Conservation (phyloP, 2,888 invertebrate species). For the Stenodera caucasica region DNA sequence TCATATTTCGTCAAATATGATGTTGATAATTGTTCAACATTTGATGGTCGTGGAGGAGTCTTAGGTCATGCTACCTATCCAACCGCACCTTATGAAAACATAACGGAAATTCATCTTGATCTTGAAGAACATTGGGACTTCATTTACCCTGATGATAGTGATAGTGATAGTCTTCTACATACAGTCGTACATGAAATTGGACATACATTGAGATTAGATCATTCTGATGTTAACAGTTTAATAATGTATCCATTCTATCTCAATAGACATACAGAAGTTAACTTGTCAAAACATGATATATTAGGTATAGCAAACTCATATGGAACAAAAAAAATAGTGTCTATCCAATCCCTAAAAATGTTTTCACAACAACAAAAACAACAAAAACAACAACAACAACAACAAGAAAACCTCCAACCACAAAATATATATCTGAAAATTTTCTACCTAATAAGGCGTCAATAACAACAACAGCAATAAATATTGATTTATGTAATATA, state of each 20-base stretch:
- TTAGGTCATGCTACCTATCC: too few relatives aligned
- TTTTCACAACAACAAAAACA: too few relatives aligned
- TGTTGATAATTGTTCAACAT: neutral
- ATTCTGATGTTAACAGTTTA: neutral
- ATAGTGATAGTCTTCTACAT: too few relatives aligned
- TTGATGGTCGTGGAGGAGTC: neutral
- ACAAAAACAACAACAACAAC: too few relatives aligned
- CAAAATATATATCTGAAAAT: neutral
- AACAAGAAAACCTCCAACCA: neutral
- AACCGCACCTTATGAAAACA: too few relatives aligned
- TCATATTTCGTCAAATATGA: too few relatives aligned
- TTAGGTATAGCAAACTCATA: neutral
- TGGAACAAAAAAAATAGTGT: neutral
- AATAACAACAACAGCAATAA: neutral
- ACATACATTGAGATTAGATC: neutral
- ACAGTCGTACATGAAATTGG: neutral
- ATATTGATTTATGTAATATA: neutral
- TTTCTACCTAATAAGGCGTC: too few relatives aligned
- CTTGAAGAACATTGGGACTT: too few relatives aligned
- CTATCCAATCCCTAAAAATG: neutral
- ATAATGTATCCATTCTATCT: neutral
- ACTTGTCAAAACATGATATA: neutral
- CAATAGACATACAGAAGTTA: neutral
- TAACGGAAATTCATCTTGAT: too few relatives aligned
- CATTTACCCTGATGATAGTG: too few relatives aligned